Conservation (phyloP, 2,113 vertebrate species). For the Reinhardtius hippoglossoides region DNA sequence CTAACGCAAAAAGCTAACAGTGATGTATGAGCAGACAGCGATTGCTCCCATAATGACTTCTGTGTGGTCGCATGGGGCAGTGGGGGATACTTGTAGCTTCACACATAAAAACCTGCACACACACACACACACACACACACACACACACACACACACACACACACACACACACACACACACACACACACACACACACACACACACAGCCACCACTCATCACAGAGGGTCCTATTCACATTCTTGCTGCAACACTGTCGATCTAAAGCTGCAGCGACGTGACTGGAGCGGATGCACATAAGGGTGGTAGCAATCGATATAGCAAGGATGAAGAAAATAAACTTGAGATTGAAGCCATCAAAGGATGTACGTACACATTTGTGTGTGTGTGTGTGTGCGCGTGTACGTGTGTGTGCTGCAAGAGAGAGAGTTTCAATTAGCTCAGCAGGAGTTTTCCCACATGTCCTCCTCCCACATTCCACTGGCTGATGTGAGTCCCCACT, state of each 20-base stretch:
- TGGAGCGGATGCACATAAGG: slow-evolving; percentile 6
- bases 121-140: slow-evolving; percentile 3
- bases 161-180: neutral
- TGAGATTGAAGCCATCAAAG: slow-evolving; percentile 13
- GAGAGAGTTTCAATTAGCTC: slow-evolving; percentile 1
- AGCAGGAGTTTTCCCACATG: slow-evolving; percentile 25
- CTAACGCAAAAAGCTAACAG: neutral
- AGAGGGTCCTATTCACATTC: slow-evolving; percentile 15
- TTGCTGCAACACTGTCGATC: neutral
- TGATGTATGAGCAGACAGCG: slow-evolving; percentile 42
- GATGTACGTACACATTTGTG: neutral
- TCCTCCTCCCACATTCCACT: neutral
- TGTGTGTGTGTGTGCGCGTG: neutral
- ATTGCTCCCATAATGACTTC: slow-evolving; percentile 37
- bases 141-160: slow-evolving; percentile 2
- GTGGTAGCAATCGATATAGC: slow-evolving; percentile 11
- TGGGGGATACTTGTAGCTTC: neutral
- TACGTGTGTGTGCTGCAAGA: too few species aligned
- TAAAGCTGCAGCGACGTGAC: neutral
- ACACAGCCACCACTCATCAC: neutral
- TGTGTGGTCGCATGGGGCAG: neutral
- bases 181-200: neutral
- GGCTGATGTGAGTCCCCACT: neutral
- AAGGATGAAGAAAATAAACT: slow-evolving; percentile 30
- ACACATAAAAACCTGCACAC: neutral